phyloP scores from a whole-genome alignment of 2,888 invertebrate genomes.

The Cremastinae sp. region DNA sequence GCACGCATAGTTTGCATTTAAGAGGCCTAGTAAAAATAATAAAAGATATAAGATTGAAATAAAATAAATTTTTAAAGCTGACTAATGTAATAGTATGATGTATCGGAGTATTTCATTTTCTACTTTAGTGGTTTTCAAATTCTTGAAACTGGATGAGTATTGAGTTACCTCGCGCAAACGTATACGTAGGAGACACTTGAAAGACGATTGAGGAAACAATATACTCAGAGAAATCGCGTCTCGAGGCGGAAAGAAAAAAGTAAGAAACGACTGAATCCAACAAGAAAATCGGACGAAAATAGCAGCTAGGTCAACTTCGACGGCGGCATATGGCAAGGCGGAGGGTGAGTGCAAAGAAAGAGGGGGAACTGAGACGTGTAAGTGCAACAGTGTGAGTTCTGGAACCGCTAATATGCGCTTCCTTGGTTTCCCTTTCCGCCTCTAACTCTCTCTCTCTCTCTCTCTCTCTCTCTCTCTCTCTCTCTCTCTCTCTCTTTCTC shows the following conservation, averaged over 20 bases:
- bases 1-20: too few relatives aligned
- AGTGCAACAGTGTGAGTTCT: slow-evolving; percentile 52
- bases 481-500: slow-evolving; percentile 11
- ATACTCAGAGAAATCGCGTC: slow-evolving; percentile 17
- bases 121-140: too few relatives aligned
- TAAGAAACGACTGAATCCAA: slow-evolving; percentile 44
- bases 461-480: slow-evolving; percentile 20
- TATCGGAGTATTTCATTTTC: too few relatives aligned
- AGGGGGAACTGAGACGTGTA: slow-evolving; percentile 50
- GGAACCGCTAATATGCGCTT: slow-evolving; percentile 42
- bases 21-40: too few relatives aligned
- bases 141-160: slow-evolving; percentile 19
- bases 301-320: slow-evolving; percentile 61
- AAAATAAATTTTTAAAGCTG: too few relatives aligned
- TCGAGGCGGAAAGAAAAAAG: slow-evolving; percentile 16
- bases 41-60: too few relatives aligned
- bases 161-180: slow-evolving; percentile 11
- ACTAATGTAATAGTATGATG: too few relatives aligned
- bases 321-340: slow-evolving; percentile 44
- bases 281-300: slow-evolving; percentile 62
- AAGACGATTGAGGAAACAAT: slow-evolving; percentile 31
- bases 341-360: slow-evolving; percentile 19
- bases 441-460: slow-evolving; percentile 10
- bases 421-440: slow-evolving; percentile 24
- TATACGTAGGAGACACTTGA: background rate